Evolutionary conservation across 92 coral and sea anemone genomes (phyloP).

Genomic region (Epizoanthus rinbou): DNA sequence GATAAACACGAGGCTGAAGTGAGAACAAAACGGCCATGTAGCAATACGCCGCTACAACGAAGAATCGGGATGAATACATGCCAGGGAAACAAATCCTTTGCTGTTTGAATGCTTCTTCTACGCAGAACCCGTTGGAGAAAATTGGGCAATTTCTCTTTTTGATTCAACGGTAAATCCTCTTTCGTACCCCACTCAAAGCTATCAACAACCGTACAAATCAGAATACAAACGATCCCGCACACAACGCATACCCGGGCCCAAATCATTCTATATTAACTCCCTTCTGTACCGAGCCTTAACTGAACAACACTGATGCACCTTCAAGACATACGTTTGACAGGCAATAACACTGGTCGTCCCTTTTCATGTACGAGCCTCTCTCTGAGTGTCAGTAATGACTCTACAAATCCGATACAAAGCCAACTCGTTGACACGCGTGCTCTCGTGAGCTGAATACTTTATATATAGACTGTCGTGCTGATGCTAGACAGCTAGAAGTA

Average conservation of each 20-base stretch:
- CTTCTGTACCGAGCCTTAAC: neutral
- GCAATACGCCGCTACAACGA: constrained; percentile 82
- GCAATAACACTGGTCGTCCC: neutral
- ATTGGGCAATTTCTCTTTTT: constrained; percentile 7
- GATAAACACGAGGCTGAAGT: constrained; percentile 78
- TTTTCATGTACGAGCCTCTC: neutral
- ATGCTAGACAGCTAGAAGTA: neutral
- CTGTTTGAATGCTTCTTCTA: constrained; percentile 34
- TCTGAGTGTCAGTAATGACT: neutral
- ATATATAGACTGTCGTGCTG: neutral
- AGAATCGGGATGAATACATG: constrained; percentile 78
- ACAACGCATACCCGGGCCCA: neutral
- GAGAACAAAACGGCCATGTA: constrained; percentile 75
- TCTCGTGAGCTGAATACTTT: constrained; percentile 13
- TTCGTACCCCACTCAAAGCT: neutral
- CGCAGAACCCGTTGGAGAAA: constrained; percentile 15
- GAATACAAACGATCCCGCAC: constrained; percentile 2
- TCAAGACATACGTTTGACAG: neutral
- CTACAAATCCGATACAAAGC: neutral
- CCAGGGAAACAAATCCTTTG: constrained; percentile 63
- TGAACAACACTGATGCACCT: neutral
- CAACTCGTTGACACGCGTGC: constrained; percentile 10
- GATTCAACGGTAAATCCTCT: neutral
- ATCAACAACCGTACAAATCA: neutral
- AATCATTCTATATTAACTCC: neutral